Conservation (phyloP, 2,888 invertebrate species). For the Dicyrtoma fusca region DNA sequence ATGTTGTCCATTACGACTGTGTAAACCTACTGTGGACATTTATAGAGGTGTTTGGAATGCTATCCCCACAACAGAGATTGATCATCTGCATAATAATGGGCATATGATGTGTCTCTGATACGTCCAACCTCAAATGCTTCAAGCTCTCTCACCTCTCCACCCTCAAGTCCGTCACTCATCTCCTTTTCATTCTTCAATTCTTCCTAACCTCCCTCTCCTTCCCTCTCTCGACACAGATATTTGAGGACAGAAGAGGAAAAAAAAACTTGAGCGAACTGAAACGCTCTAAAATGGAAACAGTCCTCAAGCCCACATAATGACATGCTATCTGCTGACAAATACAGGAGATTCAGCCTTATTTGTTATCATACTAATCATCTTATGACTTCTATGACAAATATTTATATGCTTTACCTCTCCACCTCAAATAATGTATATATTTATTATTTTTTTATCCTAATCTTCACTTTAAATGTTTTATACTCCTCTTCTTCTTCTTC, state of each 20-base stretch:
- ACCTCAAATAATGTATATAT: neutral
- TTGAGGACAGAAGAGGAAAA: neutral
- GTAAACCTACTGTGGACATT: constrained; percentile 55
- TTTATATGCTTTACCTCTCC: neutral
- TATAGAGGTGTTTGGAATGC: constrained; percentile 56
- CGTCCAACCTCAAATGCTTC: constrained; percentile 22
- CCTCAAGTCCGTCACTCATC: constrained; percentile 27
- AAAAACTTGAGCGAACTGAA: too few relatives aligned
- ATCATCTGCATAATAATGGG: constrained; percentile 37
- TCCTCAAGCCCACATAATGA: too few relatives aligned
- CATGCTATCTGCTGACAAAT: too few relatives aligned
- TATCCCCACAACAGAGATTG: constrained; percentile 39
- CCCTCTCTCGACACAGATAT: neutral
- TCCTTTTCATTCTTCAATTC: neutral
- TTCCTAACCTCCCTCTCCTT: neutral
- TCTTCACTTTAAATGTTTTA: too few relatives aligned
- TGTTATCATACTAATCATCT: too few relatives aligned
- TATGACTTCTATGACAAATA: too few relatives aligned
- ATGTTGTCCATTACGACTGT: constrained; percentile 51
- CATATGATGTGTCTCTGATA: constrained; percentile 29
- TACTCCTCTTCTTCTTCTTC: too few relatives aligned
- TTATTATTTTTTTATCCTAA: neutral
- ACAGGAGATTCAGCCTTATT: too few relatives aligned
- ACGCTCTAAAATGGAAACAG: neutral
- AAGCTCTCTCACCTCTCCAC: constrained; percentile 23